Percentiles rank a stretch among this genome's conserved stretches.
These are phyloP conservation scores for Pollenia angustigena DNA, from an alignment of 2,888 invertebrate genomes.

Conservation along the genomic window DNA sequence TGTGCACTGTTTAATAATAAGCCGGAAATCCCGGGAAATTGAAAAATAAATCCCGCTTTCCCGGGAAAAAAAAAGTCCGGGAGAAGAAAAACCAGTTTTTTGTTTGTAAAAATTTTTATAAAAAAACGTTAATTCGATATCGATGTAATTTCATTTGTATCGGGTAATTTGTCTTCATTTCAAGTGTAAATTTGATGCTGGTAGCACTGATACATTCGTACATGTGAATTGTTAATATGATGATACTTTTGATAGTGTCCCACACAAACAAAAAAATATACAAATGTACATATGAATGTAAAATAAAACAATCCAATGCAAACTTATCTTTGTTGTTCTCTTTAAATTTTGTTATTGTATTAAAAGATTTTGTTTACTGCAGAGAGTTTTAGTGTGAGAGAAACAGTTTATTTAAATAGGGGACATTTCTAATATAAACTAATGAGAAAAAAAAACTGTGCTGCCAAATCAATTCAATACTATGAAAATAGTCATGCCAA, in stretches of 20 bases:
- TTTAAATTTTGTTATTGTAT: background rate
- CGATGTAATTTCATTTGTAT: too few species aligned
- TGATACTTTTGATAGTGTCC: conserved; percentile 69
- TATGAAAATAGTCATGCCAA: too few species aligned
- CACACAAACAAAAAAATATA: conserved; percentile 56
- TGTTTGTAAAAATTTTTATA: too few species aligned
- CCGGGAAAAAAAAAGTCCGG: too few species aligned
- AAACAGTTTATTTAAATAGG: conserved; percentile 9
- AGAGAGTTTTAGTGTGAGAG: conserved; percentile 20
- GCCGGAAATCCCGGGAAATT: too few species aligned
- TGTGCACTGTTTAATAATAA: too few species aligned
- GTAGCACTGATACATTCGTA: too few species aligned
- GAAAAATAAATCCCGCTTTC: too few species aligned
- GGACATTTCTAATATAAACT: conserved; percentile 12
- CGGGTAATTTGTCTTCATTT: too few species aligned
- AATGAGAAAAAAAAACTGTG: background rate
- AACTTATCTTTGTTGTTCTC: conserved; percentile 1
- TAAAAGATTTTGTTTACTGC: conserved; percentile 54
- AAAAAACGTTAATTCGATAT: too few species aligned
- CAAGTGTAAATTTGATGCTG: too few species aligned
- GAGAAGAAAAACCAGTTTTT: too few species aligned
- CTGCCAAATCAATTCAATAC: background rate
- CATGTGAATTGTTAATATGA: conserved; percentile 30
- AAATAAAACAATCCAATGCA: background rate
- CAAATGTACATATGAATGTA: conserved; percentile 2